Percentiles rank a stretch among this genome's conserved stretches.
phyloP scores from a whole-genome alignment of 2,797 vertebrate species.

The Spizella passerina region DNA sequence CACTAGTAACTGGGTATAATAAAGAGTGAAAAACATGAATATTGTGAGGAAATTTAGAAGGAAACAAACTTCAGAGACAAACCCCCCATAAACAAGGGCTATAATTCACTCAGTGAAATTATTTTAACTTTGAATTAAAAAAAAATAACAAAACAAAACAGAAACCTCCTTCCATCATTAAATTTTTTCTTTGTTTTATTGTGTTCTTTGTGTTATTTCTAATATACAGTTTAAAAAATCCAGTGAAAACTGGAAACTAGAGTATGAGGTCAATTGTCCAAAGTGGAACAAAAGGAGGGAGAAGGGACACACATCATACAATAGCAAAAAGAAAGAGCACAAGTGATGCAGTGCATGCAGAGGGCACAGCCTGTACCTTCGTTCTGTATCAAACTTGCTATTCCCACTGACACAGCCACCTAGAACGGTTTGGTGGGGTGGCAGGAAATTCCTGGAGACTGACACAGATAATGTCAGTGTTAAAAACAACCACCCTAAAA shows the following conservation, averaged over 20 bases:
- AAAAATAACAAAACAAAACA: background rate
- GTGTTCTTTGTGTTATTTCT: background rate
- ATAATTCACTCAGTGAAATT: background rate
- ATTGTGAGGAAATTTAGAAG: background rate
- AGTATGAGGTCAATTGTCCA: background rate
- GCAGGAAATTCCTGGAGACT: background rate
- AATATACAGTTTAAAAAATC: background rate
- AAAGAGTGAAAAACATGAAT: background rate
- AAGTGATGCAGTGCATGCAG: background rate
- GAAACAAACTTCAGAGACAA: background rate
- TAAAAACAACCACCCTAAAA: background rate
- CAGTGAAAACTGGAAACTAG: background rate
- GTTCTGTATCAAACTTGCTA: fast-evolving
- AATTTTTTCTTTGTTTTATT: background rate
- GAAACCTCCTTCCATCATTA: background rate
- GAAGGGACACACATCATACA: background rate
- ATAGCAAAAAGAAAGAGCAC: background rate
- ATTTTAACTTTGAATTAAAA: background rate
- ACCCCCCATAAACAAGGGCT: background rate
- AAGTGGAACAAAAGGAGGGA: background rate
- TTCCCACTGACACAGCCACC: background rate
- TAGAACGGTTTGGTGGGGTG: background rate
- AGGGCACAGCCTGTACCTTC: background rate
- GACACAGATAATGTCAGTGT: background rate
- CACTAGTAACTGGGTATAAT: background rate